Conservation (phyloP, 2,888 invertebrate species). For the Apamea monoglypha region DNA sequence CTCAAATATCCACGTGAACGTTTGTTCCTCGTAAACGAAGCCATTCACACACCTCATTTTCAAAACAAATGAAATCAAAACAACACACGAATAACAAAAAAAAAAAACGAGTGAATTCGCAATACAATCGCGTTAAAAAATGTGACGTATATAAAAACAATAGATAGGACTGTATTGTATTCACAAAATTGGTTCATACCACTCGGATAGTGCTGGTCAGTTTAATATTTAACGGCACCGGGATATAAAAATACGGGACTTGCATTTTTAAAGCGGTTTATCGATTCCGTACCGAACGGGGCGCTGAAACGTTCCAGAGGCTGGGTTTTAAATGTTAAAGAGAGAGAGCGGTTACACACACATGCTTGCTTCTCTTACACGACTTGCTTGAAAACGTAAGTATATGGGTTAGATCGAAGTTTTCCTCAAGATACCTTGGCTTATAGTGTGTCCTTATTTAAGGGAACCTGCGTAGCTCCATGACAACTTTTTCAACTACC, state of each 20-base stretch:
- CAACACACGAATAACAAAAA: slow-evolving; percentile 13
- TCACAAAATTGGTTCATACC: slow-evolving; percentile 58
- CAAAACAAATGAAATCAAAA: slow-evolving; percentile 30
- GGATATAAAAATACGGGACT: slow-evolving; percentile 55
- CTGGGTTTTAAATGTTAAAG: slow-evolving; percentile 51
- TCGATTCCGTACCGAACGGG: slow-evolving; percentile 52
- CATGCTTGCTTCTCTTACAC: not conserved
- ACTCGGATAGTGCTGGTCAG: slow-evolving; percentile 40
- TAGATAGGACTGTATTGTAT: slow-evolving; percentile 35
- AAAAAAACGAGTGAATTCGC: slow-evolving; percentile 22
- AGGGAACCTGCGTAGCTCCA: not conserved
- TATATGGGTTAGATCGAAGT: slow-evolving; percentile 9
- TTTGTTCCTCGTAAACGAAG: not conserved
- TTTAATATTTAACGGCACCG: slow-evolving; percentile 44
- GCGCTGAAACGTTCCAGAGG: slow-evolving; percentile 36
- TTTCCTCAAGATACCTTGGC: slow-evolving; percentile 18
- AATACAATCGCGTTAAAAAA: slow-evolving; percentile 54
- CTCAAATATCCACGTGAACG: not conserved
- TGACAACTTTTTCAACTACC: slow-evolving; percentile 13
- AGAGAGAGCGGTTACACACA: slow-evolving; percentile 27
- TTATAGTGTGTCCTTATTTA: not conserved
- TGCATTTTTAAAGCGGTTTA: slow-evolving; percentile 65
- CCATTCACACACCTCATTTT: not conserved
- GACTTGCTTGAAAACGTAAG: not conserved
- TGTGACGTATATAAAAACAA: slow-evolving; percentile 56